Conservation (phyloP, 1,140 invertebrate genomes). For the Tetragonula clypearis region DNA sequence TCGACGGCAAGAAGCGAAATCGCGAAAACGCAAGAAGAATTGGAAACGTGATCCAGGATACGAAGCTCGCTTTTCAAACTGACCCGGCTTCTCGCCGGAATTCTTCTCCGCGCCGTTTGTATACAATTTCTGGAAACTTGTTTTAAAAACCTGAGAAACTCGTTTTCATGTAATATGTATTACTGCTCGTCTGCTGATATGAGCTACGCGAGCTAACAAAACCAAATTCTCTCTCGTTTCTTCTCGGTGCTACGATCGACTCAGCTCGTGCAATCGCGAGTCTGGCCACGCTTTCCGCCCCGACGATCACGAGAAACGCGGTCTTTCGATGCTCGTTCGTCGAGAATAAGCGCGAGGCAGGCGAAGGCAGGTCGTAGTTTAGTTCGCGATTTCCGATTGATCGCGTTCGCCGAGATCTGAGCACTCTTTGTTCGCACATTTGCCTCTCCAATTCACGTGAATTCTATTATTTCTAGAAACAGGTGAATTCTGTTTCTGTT, state of each 20-base stretch:
- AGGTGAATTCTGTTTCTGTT: no score
- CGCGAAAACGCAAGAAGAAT: background rate
- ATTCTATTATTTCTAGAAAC: no score
- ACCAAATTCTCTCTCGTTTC: background rate
- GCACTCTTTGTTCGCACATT: no score
- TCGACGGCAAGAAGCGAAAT: background rate
- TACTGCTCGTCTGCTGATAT: no score
- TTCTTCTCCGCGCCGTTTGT: background rate
- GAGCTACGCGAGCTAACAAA: background rate
- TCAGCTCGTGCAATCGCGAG: background rate
- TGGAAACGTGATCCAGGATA: background rate
- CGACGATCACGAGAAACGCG: background rate
- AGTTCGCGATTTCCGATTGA: background rate
- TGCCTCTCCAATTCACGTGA: no score
- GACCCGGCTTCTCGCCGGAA: background rate
- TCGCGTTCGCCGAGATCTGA: no score
- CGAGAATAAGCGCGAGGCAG: background rate
- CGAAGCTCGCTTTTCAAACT: background rate
- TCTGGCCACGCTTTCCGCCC: background rate
- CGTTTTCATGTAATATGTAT: background rate
- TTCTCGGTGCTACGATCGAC: background rate
- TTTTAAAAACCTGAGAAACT: background rate
- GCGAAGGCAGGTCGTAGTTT: no score
- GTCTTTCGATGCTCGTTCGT: background rate
- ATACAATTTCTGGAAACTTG: background rate